A percentile compares a stretch with the other conserved stretches of the same genome.
Conservation (phyloP, 2,888 invertebrate species). For the Drosophila merina region DNA sequence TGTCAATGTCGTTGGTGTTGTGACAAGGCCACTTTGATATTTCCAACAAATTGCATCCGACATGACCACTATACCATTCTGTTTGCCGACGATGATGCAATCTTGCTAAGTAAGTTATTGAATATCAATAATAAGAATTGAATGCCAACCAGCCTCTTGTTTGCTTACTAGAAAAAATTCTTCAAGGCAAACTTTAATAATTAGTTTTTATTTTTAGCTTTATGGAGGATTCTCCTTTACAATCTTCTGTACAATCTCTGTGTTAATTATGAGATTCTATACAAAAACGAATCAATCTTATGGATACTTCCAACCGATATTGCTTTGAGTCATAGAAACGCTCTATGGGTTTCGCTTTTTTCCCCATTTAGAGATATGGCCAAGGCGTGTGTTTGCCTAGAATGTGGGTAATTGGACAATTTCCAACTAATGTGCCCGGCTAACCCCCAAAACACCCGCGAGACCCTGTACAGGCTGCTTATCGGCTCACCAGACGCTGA, state of each 20-base stretch:
- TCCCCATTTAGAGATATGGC: background rate
- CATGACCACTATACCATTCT: background rate
- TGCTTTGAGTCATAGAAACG: conserved; percentile 1
- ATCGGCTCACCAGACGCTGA: conserved; percentile 21
- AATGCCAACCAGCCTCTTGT: conserved; percentile 3
- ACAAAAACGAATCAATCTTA: background rate
- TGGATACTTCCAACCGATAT: background rate
- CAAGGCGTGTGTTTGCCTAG: conserved; percentile 14
- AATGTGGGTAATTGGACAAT: conserved; percentile 37
- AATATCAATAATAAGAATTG: conserved; percentile 17
- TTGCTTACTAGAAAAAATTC: background rate
- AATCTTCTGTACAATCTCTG: too few relatives aligned
- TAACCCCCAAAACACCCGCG: conserved; percentile 3
- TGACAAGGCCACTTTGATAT: conserved; percentile 20
- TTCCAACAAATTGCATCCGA: conserved; percentile 26
- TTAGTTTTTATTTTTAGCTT: background rate
- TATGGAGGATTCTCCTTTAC: too few relatives aligned
- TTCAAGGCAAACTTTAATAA: background rate
- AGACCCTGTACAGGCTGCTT: conserved; percentile 10
- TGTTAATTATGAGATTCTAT: too few relatives aligned
- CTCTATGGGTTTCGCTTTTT: conserved; percentile 6
- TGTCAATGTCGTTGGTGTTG: conserved; percentile 19
- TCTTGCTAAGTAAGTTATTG: conserved; percentile 15
- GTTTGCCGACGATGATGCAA: conserved; percentile 31
- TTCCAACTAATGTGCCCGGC: conserved; percentile 24